Base-by-base conservation (phyloP, 1,140 invertebrate species). In the Heliconius hewitsoni region DNA sequence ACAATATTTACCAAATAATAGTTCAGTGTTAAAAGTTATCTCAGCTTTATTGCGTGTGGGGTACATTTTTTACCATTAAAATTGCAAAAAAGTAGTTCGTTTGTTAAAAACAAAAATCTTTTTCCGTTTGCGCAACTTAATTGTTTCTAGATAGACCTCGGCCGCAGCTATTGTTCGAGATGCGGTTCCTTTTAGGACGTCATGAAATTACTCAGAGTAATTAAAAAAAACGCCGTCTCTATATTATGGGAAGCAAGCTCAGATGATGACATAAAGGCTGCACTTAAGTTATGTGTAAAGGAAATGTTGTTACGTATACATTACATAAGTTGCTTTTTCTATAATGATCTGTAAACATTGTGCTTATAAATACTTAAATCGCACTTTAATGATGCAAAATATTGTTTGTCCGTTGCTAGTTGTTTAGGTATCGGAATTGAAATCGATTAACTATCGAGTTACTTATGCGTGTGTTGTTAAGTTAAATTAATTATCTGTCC, bases 41-140 rank as follows among this genome's bases (percentile, higher is more conserved):
- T 34, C 30, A 72, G 16, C 27, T 46, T 60, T 46, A 34, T 50
- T 76, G 60, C 74, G 37, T 71, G 76, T 77, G 79, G 46, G 79
- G 73, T 71, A 77, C 75, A 73, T 82, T 86, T 89, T 88, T 88
- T 87, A 87, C 82, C 82, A 82, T 87, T 84, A 83, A 73, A 86
- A 83, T 89, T 90, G 89, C 88, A 91, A 91, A 91, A 46, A 91
- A 91, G 74, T 84, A 55, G 30, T 74, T 74, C 81, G 73, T 86
- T 89, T 89, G 83, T 90, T 85, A 50, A 37, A 70, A 82, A 74
- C 77, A 78, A 83, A 77, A 74, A 81, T 76, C 76, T 75, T 84
- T 86, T 85, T 87, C 73, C 86, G 84, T 86, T 91, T 91, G 90
- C 82, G 81, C 86, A 90, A 87, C 74, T 78, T 83, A 77, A 84